phyloP scores from a whole-genome alignment of 2,797 vertebrate genomes.

The Coendou prehensilis region DNA sequence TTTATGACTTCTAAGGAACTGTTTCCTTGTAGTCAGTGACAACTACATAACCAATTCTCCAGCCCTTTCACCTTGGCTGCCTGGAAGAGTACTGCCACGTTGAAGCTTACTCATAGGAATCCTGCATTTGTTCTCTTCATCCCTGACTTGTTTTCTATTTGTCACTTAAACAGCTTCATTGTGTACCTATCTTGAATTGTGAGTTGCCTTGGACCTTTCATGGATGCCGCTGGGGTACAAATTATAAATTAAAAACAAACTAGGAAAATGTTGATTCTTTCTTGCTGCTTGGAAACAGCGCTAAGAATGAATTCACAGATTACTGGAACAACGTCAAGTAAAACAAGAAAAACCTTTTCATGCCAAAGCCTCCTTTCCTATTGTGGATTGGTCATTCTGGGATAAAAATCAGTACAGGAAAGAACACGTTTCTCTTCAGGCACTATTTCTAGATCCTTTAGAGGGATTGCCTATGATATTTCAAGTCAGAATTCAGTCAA shows the following conservation, averaged over 20 bases:
- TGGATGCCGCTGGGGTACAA: conserved; percentile 20
- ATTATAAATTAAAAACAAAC: conserved; percentile 66
- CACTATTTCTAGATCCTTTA: conserved; percentile 27
- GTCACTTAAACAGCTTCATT: background rate
- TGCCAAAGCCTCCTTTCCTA: conserved; percentile 34
- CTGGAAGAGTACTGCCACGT: background rate
- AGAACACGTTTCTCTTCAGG: conserved; percentile 26
- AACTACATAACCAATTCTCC: background rate
- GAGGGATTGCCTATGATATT: background rate
- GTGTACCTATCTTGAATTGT: background rate
- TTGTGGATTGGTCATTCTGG: background rate
- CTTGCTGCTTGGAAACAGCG: conserved; percentile 63
- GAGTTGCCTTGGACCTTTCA: conserved; percentile 33
- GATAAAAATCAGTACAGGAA: conserved; percentile 26
- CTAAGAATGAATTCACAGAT: conserved; percentile 45
- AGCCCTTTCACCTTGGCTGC: background rate
- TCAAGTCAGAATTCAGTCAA: conserved; percentile 19
- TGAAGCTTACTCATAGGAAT: background rate
- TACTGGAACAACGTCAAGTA: conserved; percentile 56
- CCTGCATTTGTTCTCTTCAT: rapidly evolving
- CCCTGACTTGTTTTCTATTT: background rate
- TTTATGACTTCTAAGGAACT: background rate
- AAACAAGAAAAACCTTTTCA: conserved; percentile 27
- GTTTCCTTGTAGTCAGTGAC: background rate
- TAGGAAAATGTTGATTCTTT: conserved; percentile 51